A percentile compares a stretch with the other conserved stretches of the same genome.
Evolutionary conservation across 2,888 invertebrate genomes (phyloP).

Genomic region (Agriopis leucophaearia): DNA sequence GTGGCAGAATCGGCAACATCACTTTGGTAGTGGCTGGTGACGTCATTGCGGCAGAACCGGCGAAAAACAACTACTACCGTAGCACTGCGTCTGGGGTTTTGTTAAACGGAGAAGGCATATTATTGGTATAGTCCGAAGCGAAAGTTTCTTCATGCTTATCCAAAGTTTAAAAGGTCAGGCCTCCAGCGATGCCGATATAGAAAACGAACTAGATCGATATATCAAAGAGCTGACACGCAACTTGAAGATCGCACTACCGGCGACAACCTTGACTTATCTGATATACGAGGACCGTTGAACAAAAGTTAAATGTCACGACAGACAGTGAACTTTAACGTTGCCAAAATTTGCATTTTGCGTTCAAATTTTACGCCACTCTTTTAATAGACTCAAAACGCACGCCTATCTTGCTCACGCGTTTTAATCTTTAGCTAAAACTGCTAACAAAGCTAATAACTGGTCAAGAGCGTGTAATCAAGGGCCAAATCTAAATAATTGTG

Average conservation of each 20-base stretch:
- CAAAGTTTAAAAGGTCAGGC: constrained; percentile 30
- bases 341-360: constrained; percentile 12
- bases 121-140: too few relatives aligned
- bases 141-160: neutral
- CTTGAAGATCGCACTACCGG: constrained; percentile 33
- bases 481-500: too few relatives aligned
- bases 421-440: too few relatives aligned
- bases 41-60: too few relatives aligned
- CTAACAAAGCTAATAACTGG: too few relatives aligned
- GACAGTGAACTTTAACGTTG: constrained; percentile 16
- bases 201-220: constrained; percentile 44
- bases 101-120: too few relatives aligned
- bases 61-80: too few relatives aligned
- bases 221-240: constrained; percentile 47
- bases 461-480: too few relatives aligned
- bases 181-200: constrained; percentile 26
- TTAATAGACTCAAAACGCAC: neutral
- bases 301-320: constrained; percentile 30
- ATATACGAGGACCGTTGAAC: constrained; percentile 31
- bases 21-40: too few relatives aligned
- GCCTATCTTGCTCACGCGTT: too few relatives aligned
- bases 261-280: constrained; percentile 40
- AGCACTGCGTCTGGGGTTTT: too few relatives aligned
- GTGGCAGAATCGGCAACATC: too few relatives aligned
- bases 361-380: neutral